These are phyloP conservation scores for Pinna nobilis DNA, from an alignment of 1,140 invertebrate genomes.

Conservation along the genomic window DNA sequence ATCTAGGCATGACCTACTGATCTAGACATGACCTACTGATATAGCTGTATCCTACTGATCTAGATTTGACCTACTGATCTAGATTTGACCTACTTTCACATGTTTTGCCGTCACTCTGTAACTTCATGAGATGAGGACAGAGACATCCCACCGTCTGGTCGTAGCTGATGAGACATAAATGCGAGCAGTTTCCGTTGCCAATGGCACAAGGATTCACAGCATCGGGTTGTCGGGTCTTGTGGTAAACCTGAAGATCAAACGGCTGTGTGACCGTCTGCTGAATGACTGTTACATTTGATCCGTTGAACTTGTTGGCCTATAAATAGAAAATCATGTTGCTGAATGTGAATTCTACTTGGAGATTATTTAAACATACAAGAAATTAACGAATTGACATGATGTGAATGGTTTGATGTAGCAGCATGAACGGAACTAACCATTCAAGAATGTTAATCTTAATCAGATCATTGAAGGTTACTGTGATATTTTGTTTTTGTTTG, in stretches of 20 bases:
- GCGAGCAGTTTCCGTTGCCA: conserved; percentile 81
- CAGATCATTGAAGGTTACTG: too few species aligned
- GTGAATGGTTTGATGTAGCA: not conserved
- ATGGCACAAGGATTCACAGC: conserved; percentile 77
- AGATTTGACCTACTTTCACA: conserved; percentile 82
- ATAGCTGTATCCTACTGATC: not conserved
- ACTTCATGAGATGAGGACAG: conserved; percentile 87
- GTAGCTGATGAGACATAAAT: conserved; percentile 80
- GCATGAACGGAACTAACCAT: too few species aligned
- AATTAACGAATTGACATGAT: not conserved
- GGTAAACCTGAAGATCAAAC: conserved; percentile 90
- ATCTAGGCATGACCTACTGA: too few species aligned
- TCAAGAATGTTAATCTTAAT: too few species aligned
- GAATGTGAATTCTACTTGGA: too few species aligned
- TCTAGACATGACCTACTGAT: too few species aligned
- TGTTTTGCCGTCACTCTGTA: conserved; percentile 79
- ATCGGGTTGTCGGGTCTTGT: conserved; percentile 84
- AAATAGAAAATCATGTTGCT: conserved; percentile 31
- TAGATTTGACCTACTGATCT: too few species aligned
- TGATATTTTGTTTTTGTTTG: too few species aligned
- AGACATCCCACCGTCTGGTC: conserved; percentile 81
- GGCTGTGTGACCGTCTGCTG: conserved; percentile 83
- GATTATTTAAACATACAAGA: too few species aligned
- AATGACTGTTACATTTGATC: conserved; percentile 78
- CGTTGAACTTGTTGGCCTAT: conserved; percentile 82